Percentiles rank a stretch among this genome's conserved stretches.
Conservation (phyloP, 2,113 vertebrate species). For the Nothocercus julius region DNA sequence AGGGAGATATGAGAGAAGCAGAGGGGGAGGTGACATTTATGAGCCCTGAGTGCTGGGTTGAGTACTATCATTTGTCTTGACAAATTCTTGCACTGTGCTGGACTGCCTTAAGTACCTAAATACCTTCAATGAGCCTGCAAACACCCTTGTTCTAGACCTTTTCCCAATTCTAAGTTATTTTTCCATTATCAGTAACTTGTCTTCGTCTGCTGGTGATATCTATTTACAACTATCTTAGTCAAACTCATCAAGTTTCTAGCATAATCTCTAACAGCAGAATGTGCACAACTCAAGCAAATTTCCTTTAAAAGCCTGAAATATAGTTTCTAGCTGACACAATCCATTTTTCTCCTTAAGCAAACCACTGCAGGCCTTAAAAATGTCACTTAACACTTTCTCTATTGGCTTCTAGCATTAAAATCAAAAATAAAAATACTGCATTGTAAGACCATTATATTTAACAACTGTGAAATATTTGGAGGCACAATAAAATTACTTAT, state of each 20-base stretch:
- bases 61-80: neutral
- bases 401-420: neutral
- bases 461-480: neutral
- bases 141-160: neutral
- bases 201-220: neutral
- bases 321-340: neutral
- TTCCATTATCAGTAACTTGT: neutral
- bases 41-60: neutral
- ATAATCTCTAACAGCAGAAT: neutral
- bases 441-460: neutral
- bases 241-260: neutral
- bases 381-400: neutral
- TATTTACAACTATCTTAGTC: neutral
- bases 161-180: neutral
- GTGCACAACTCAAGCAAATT: neutral
- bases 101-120: neutral
- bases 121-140: neutral
- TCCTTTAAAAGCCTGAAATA: neutral
- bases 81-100: neutral
- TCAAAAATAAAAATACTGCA: neutral
- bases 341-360: neutral
- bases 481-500: neutral
- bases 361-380: neutral
- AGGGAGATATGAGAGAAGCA: neutral
- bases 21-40: neutral